Evolutionary conservation across 2,888 invertebrate genomes (phyloP), one percentile per base, ranked within the genome.

Genomic region (Vanessa cardui): DNA sequence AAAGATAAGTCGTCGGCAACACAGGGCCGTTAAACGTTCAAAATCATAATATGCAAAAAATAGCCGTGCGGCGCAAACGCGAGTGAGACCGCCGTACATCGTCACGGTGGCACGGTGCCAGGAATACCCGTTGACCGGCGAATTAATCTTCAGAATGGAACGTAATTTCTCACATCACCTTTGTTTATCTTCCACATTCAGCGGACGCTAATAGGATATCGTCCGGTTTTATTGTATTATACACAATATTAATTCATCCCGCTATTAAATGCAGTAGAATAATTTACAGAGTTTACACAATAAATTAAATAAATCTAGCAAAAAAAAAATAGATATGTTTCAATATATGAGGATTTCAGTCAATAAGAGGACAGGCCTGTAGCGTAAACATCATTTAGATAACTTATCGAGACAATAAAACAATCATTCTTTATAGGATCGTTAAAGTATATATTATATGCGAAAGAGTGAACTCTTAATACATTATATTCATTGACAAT

Each of bases 51-150:
- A 71, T 62, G 59, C 64, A 64, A 64, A 64, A 67, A 54, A 69
- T 66, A 71, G 56, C 64, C 60, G 64, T 62, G 54, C 64, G 61
- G 58, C 60, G 59, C 56, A 20, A 56, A 60, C 44, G 52, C 62
- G 64, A 59, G 66, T 64, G 58, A 67, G 62, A 46, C 56, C 56
- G 39, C 39, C 66, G 68, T 67, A 45, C 66, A 50, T 59, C 64
- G 68, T 66, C 26, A 52, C 33, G 60, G 31, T 73, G 74, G 73
- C 74, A 62, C 56, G 18, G 20, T 52, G 72, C 74, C 73, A 74
- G 62, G 52, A 69, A 68, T 64, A 64, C 58, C 62, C 64, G 67
- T 69, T 71, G 68, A 70, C 68, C 62, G 62, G 70, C 47, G 64
- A 44, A 72, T 69, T 68, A 66, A 70, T 67, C 63, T 70, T 58